These are phyloP conservation scores for Carapus acus DNA, from an alignment of 2,797 vertebrate genomes.

Conservation along the genomic window DNA sequence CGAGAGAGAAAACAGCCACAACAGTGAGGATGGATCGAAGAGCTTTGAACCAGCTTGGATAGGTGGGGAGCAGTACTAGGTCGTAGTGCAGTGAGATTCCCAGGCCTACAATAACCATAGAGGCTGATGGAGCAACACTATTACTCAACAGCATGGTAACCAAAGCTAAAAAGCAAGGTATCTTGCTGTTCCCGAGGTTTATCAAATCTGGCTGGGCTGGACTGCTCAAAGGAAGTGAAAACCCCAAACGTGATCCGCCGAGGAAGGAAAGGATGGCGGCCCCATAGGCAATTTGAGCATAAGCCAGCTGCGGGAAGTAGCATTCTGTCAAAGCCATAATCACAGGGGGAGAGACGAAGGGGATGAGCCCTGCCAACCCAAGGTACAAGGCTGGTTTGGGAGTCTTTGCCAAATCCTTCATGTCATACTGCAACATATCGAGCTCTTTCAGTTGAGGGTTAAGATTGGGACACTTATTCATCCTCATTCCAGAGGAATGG, in stretches of 20 bases:
- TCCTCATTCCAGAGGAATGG: conserved; percentile 55
- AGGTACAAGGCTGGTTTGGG: conserved; percentile 83
- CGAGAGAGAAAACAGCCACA: conserved; percentile 74
- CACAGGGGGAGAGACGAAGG: conserved; percentile 76
- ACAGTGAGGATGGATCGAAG: conserved; percentile 72
- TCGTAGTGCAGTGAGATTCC: conserved; percentile 82
- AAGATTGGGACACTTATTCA: conserved; percentile 62
- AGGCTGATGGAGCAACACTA: conserved; percentile 49
- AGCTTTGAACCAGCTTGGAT: conserved; percentile 88
- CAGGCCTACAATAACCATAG: conserved; percentile 73
- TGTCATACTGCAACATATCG: conserved; percentile 65
- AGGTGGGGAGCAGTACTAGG: conserved; percentile 80
- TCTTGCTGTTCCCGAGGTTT: conserved; percentile 78
- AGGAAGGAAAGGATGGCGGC: conserved; percentile 82
- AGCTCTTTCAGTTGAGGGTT: conserved; percentile 52
- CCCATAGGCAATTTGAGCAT: conserved; percentile 77
- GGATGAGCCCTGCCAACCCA: conserved; percentile 76
- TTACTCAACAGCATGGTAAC: conserved; percentile 74
- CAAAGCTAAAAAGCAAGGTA: conserved; percentile 80
- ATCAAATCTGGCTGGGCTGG: conserved; percentile 86
- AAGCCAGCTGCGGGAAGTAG: conserved; percentile 77
- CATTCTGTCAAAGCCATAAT: conserved; percentile 73
- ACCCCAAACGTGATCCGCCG: conserved; percentile 90
- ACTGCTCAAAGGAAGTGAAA: conserved; percentile 81
- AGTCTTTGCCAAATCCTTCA: conserved; percentile 67